These are phyloP conservation scores for Chondrosia reniformis DNA, from an alignment of 37 sponge, comb jelly and placozoan genomes.

Conservation along the genomic window DNA sequence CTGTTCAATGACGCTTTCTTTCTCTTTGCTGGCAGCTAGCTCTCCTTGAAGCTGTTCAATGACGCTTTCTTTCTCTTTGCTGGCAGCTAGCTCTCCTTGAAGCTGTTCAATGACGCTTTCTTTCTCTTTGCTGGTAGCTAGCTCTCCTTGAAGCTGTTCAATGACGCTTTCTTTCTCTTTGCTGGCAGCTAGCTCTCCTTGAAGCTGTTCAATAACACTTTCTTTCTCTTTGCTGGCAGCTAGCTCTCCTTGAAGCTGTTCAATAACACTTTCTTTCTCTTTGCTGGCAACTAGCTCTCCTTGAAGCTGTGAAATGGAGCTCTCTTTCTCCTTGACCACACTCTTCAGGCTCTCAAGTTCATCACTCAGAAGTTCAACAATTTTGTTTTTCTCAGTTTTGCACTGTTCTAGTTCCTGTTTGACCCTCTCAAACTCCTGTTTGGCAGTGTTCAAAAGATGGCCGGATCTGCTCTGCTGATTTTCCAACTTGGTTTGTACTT, in stretches of 20 bases:
- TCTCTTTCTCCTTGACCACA: slow-evolving; percentile 22
- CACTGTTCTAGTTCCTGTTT: slow-evolving; percentile 18
- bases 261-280: not conserved
- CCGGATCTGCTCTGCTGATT: not conserved
- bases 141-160: not conserved
- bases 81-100: no score
- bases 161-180: not conserved
- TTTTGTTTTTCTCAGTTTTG: slow-evolving; percentile 15
- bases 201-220: no score
- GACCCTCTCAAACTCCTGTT: not conserved
- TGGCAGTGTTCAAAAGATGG: not conserved
- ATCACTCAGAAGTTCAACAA: slow-evolving; percentile 28
- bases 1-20: no score
- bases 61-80: no score
- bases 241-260: not conserved
- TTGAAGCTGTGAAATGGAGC: not conserved
- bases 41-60: no score
- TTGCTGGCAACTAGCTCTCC: not conserved
- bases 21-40: no score
- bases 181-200: not conserved
- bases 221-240: no score
- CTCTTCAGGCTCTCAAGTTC: slow-evolving; percentile 33
- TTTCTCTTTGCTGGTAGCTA: not conserved
- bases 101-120: no score
- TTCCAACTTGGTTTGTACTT: slow-evolving; percentile 1